phyloP scores from a whole-genome alignment of 2,888 invertebrate species.

The Agelastica alni region DNA sequence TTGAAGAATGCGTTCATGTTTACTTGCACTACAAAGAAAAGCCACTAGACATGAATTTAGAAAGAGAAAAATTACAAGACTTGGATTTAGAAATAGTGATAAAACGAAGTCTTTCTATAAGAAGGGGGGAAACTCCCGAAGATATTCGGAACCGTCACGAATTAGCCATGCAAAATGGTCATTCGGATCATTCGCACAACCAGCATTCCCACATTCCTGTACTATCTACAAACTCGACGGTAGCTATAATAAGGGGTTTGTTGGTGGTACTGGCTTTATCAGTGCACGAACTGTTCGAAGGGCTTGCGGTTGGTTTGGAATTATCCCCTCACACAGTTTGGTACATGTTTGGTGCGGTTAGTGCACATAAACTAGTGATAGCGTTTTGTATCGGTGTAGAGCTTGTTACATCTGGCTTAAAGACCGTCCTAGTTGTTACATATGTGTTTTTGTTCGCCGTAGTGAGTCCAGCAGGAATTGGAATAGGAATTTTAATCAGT shows the following conservation, averaged over 20 bases:
- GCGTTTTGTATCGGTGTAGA: conserved; percentile 89
- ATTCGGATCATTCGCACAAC: conserved; percentile 31
- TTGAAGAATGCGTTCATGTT: conserved; percentile 78
- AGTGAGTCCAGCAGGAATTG: conserved; percentile 81
- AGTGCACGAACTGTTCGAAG: conserved; percentile 86
- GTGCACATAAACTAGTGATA: conserved; percentile 84
- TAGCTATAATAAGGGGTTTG: conserved; percentile 66
- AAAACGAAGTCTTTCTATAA: conserved; percentile 63
- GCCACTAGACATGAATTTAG: conserved; percentile 30
- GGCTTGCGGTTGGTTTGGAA: conserved; percentile 80
- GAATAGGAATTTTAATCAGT: conserved; percentile 70
- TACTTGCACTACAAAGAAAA: conserved; percentile 63
- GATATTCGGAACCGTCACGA: not conserved
- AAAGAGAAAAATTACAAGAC: conserved; percentile 62
- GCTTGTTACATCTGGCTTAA: conserved; percentile 72
- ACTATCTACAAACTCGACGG: conserved; percentile 45
- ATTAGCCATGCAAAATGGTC: conserved; percentile 3
- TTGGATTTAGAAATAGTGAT: conserved; percentile 69
- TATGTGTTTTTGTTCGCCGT: conserved; percentile 78
- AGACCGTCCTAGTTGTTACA: conserved; percentile 63
- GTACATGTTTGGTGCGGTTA: conserved; percentile 84
- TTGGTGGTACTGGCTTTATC: conserved; percentile 82
- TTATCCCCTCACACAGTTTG: conserved; percentile 59
- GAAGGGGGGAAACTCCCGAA: conserved; percentile 60
- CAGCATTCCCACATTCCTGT: conserved; percentile 46